These are phyloP conservation scores for Paragorgia papillata DNA, from an alignment of 92 coral and sea anemone genomes.

Conservation along the genomic window DNA sequence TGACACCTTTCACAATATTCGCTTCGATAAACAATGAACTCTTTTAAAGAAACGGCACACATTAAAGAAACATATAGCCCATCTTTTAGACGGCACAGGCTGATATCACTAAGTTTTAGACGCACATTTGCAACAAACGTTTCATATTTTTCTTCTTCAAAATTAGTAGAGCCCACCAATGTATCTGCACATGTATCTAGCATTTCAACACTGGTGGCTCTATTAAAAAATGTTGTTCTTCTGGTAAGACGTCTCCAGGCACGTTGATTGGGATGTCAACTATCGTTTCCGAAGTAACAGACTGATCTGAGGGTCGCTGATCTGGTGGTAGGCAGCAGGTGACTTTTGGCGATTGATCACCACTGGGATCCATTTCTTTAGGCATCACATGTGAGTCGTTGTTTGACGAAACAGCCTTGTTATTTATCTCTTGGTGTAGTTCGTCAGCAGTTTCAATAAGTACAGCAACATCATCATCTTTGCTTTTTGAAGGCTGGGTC, in stretches of 20 bases:
- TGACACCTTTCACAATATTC: conserved; percentile 58
- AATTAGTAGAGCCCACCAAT: conserved; percentile 9
- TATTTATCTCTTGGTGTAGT: conserved; percentile 10
- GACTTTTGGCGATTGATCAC: no score
- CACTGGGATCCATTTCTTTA: no score
- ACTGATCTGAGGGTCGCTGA: no score
- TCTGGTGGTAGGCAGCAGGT: no score
- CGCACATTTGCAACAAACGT: conserved; percentile 23
- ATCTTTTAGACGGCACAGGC: conserved; percentile 8
- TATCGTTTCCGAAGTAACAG: no score
- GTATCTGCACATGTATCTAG: neutral
- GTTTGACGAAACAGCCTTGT: no score
- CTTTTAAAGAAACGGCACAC: conserved; percentile 47
- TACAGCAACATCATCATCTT: neutral
- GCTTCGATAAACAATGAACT: conserved; percentile 37
- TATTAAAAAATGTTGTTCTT: conserved; percentile 31
- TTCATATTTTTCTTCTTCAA: conserved; percentile 28
- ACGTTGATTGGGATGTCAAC: no score
- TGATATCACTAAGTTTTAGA: conserved; percentile 33
- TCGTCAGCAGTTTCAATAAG: no score
- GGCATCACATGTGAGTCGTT: no score
- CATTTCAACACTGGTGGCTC: conserved; percentile 46
- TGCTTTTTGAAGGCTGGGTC: neutral
- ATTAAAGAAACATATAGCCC: conserved; percentile 34
- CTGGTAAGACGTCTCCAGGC: no score